These are phyloP conservation scores for Drosophila mimica DNA, from an alignment of 2,888 invertebrate genomes.

Conservation along the genomic window DNA sequence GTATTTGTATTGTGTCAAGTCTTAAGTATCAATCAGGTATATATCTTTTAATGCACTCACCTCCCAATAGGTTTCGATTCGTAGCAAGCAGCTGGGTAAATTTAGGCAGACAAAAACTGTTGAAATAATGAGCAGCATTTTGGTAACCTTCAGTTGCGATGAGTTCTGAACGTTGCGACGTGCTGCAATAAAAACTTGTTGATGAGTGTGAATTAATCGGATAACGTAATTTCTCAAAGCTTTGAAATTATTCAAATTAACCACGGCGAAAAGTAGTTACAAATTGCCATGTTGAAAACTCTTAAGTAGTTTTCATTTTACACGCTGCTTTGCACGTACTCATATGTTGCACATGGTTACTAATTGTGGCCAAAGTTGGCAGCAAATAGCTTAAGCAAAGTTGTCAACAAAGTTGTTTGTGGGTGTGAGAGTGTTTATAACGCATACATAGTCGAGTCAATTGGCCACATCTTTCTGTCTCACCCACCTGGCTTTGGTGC, in stretches of 20 bases:
- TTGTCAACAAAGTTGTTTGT: constrained; percentile 18
- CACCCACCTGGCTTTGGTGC: constrained; percentile 83
- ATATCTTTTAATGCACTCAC: constrained; percentile 83
- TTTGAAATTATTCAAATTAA: constrained; percentile 8
- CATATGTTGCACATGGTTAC: constrained; percentile 30
- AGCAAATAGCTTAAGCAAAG: constrained; percentile 24
- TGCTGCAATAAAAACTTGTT: constrained; percentile 61
- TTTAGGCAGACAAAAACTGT: constrained; percentile 92
- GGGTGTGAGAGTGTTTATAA: constrained; percentile 9
- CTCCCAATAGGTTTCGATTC: constrained; percentile 88
- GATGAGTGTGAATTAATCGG: background rate
- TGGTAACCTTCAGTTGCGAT: constrained; percentile 90
- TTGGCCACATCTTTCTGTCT: constrained; percentile 43
- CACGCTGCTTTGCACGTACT: constrained; percentile 35
- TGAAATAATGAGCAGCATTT: constrained; percentile 93
- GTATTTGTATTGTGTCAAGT: background rate
- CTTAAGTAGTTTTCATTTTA: constrained; percentile 50
- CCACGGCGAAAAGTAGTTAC: constrained; percentile 6
- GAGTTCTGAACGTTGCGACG: constrained; percentile 84
- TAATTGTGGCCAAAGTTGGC: constrained; percentile 47
- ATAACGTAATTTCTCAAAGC: background rate
- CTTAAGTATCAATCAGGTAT: background rate
- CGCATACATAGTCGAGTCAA: constrained; percentile 28
- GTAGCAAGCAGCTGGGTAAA: constrained; percentile 90
- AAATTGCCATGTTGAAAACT: constrained; percentile 6